Evolutionary conservation across 2,113 vertebrate species (phyloP).

Genomic region (Psophia crepitans): DNA sequence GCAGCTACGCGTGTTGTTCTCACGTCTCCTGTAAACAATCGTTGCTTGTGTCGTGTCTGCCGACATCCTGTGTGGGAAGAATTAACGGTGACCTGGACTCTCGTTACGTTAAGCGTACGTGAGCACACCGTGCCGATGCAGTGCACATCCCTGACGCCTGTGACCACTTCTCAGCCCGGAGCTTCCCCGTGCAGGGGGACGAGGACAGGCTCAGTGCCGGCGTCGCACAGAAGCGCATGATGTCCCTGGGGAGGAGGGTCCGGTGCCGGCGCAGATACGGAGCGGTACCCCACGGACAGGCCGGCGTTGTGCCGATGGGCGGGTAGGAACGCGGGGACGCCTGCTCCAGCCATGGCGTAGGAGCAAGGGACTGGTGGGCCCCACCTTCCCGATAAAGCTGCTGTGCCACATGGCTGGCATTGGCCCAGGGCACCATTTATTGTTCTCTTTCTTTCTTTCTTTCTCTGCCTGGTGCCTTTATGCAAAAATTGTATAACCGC

Average conservation of each 20-base stretch:
- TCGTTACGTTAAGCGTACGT: accelerated
- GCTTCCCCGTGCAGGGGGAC: accelerated
- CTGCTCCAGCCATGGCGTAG: accelerated
- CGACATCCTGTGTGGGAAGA: neutral
- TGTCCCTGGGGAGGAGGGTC: accelerated
- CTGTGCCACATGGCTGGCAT: accelerated
- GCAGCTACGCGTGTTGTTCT: neutral
- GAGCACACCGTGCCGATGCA: accelerated
- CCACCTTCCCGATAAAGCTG: accelerated
- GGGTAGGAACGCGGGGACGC: accelerated
- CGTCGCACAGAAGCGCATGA: accelerated
- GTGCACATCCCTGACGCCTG: accelerated
- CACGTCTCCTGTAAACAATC: neutral
- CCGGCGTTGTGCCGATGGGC: accelerated
- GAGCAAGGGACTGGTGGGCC: neutral
- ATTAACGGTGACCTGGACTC: accelerated
- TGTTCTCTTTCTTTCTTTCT: neutral
- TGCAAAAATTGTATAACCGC: neutral
- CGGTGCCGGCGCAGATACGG: accelerated
- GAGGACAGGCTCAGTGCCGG: neutral
- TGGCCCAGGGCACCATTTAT: neutral
- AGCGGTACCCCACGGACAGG: accelerated
- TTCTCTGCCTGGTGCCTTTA: neutral
- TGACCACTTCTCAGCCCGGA: accelerated
- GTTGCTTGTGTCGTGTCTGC: accelerated